Evolutionary conservation across 2,797 vertebrate genomes (phyloP), one percentile per base, ranked within the genome.

Genomic region (Sciurus vulgaris): DNA sequence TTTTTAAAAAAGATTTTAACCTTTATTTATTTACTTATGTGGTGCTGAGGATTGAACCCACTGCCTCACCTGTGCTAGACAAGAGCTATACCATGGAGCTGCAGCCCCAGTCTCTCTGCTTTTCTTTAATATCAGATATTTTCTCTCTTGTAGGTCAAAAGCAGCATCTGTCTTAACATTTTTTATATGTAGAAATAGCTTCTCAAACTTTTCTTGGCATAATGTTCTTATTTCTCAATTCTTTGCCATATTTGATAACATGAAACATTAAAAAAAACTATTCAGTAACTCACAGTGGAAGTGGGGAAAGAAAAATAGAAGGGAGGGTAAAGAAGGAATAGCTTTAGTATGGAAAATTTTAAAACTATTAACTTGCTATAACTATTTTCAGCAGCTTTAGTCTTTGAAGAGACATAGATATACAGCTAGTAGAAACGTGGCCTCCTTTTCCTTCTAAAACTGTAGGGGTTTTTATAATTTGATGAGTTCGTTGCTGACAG

Each of bases 401-500:
- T 70, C 38, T 44, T 65, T 41, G 6, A 38, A 61, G 54, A 77
- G 30, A 22, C 35, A 3, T 10, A 61, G 35, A 44, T 81, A 7
- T 61, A n/a, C 35, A 78, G 72, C 59, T 74, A 24, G 18, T 24
- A 6, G 44, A 47, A 24, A 82, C 76, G 12, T 35, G 47, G 3
- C 2, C 10, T 33, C 26, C 47, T 30, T 67, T 86, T 28, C n/a
- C 70, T 47, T 26, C 33, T 69, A 70, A 91, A 77, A 30, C 18
- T n/a, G 12, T 18, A 33, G 4, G 38, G 26, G 12, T 0, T 81
- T 93, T 83, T 65, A 22, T 76, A 73, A 96, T 96, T 95, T 98
- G 33, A 84, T 54, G 26, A 97, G 93, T 92, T 97, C 96, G 97
- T 99, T 98, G 99, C 98, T 98, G 98, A 99, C 98, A 98, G 92